Percentiles rank a stretch among this genome's conserved stretches.
phyloP scores from a whole-genome alignment of 2,113 vertebrate genomes.

The Sander vitreus region DNA sequence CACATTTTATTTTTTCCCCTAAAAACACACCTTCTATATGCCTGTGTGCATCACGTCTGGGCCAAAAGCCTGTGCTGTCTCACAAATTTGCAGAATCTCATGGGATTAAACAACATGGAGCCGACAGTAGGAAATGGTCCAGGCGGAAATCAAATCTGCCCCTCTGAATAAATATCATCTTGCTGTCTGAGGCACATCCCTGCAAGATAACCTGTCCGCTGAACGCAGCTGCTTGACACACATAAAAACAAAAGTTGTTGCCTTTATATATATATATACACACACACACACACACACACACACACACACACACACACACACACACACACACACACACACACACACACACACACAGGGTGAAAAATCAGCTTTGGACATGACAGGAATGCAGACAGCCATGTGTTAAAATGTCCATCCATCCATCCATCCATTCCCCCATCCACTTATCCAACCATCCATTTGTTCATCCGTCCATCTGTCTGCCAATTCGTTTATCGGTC shows the following conservation, averaged over 20 bases:
- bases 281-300: constrained; percentile 5
- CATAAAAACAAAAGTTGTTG: constrained; percentile 26
- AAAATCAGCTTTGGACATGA: constrained; percentile 66
- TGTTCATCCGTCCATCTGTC: constrained; percentile 76
- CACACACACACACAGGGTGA: constrained; percentile 20
- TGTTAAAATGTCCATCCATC: constrained; percentile 75
- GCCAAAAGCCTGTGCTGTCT: constrained; percentile 38
- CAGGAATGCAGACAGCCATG: constrained; percentile 72
- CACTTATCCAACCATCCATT: constrained; percentile 74
- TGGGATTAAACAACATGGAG: constrained; percentile 42
- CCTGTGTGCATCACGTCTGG: constrained; percentile 25
- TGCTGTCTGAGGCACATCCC: constrained; percentile 40
- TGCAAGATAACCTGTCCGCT: constrained; percentile 63
- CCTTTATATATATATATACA: neutral
- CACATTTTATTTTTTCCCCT: neutral
- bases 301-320: constrained; percentile 19
- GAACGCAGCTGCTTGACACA: constrained; percentile 63
- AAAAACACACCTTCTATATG: constrained; percentile 11
- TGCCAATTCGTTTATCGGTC: constrained; percentile 74
- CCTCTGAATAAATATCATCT: constrained; percentile 60
- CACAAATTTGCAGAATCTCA: constrained; percentile 46
- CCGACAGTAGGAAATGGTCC: constrained; percentile 46
- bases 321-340: constrained; percentile 22
- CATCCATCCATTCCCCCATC: constrained; percentile 73
- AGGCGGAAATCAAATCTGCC: constrained; percentile 61